phyloP scores from a whole-genome alignment of 2,888 invertebrate species.

The Tenodera sinensis region DNA sequence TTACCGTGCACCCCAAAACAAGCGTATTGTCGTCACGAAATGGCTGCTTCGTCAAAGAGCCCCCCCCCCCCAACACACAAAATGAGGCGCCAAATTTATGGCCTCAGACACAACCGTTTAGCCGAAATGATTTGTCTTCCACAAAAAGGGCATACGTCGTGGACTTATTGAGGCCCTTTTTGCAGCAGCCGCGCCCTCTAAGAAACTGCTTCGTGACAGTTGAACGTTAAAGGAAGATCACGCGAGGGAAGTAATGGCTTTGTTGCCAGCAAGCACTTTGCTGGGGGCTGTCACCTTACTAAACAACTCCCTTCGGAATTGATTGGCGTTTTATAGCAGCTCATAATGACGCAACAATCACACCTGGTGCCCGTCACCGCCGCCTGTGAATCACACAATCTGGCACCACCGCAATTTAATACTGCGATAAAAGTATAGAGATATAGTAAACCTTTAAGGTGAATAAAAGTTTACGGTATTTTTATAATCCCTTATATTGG shows the following conservation, averaged over 20 bases:
- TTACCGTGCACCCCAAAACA: too few species aligned
- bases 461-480: too few species aligned
- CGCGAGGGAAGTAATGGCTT: neutral
- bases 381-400: too few species aligned
- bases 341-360: neutral
- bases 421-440: too few species aligned
- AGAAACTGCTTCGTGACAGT: neutral
- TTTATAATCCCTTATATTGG: too few species aligned
- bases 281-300: neutral
- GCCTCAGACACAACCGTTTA: neutral
- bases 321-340: neutral
- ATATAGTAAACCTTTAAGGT: too few species aligned
- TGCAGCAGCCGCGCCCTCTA: neutral
- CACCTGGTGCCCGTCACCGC: too few species aligned
- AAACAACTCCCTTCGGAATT: neutral
- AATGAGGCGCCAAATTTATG: neutral
- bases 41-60: neutral
- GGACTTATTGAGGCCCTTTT: too few species aligned
- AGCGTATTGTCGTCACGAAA: neutral
- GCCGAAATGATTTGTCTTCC: neutral
- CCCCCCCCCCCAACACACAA: neutral
- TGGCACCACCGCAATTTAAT: too few species aligned
- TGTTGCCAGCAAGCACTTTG: neutral
- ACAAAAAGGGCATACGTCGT: neutral
- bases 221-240: neutral